Conservation (phyloP, 2,888 invertebrate genomes). For the Melipona beecheii region DNA sequence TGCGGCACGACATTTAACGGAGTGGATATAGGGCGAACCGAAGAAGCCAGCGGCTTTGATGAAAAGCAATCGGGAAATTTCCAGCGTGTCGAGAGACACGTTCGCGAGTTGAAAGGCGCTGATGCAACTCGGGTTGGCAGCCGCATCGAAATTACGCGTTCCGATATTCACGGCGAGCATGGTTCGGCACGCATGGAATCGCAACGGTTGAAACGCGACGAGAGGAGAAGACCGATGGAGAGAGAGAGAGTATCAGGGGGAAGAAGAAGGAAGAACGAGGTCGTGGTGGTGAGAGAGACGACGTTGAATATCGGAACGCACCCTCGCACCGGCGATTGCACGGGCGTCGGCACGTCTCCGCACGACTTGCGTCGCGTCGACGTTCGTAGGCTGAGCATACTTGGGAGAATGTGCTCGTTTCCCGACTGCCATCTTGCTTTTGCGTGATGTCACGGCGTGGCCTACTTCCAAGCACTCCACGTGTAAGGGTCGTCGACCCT, state of each 20-base stretch:
- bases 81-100: background rate
- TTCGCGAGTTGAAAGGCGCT: conserved; percentile 35
- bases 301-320: conserved; percentile 50
- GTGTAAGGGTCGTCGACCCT: conserved; percentile 81
- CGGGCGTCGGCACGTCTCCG: conserved; percentile 57
- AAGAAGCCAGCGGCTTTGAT: background rate
- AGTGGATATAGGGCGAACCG: background rate
- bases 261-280: conserved; percentile 7
- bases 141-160: conserved; percentile 43
- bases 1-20: background rate
- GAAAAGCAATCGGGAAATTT: background rate
- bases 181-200: conserved; percentile 44
- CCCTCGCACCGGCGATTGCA: conserved; percentile 46
- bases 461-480: conserved; percentile 81
- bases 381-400: conserved; percentile 34
- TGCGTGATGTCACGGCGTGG: conserved; percentile 82
- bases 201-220: background rate
- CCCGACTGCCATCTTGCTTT: conserved; percentile 80
- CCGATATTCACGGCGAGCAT: conserved; percentile 47
- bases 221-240: background rate
- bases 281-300: conserved; percentile 19
- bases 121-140: conserved; percentile 48
- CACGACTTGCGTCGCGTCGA: background rate
- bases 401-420: conserved; percentile 69
- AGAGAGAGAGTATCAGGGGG: background rate